phyloP scores from a whole-genome alignment of 2,888 invertebrate species.

The Homarus gammarus region DNA sequence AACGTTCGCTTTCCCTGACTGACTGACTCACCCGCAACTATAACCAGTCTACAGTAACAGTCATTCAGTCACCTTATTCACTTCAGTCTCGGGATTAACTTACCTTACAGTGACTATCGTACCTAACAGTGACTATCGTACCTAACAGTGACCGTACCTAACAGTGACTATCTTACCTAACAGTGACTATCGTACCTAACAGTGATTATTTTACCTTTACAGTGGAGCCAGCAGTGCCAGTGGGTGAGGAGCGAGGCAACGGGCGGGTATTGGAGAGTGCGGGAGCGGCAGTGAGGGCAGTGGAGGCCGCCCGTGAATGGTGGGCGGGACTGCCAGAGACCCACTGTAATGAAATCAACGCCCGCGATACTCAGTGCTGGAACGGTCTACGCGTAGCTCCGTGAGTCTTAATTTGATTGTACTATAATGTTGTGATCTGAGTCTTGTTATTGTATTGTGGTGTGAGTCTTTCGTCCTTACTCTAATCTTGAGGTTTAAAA shows the following conservation, averaged over 20 bases:
- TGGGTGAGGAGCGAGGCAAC: slow-evolving; percentile 29
- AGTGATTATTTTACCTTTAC: too few relatives aligned
- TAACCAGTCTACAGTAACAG: too few relatives aligned
- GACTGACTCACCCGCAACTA: too few relatives aligned
- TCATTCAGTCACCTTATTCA: too few relatives aligned
- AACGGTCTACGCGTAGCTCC: slow-evolving; percentile 48
- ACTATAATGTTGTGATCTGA: background rate
- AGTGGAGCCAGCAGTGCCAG: background rate
- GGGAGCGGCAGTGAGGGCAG: slow-evolving; percentile 29
- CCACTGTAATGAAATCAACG: slow-evolving; percentile 39
- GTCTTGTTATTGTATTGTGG: background rate
- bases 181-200: background rate
- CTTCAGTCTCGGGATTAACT: too few relatives aligned
- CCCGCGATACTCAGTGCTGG: slow-evolving; percentile 50
- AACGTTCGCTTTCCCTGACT: too few relatives aligned
- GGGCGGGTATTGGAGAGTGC: slow-evolving; percentile 20
- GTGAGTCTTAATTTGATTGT: too few relatives aligned
- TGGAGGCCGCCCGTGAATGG: slow-evolving; percentile 51
- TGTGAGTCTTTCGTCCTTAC: background rate
- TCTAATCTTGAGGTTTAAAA: background rate
- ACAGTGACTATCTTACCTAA: too few relatives aligned
- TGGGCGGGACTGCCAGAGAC: slow-evolving; percentile 51
- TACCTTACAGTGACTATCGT: background rate
- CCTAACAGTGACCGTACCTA: background rate
- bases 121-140: background rate